Conservation (phyloP, 2,797 vertebrate species). For the Phataginus tricuspis region DNA sequence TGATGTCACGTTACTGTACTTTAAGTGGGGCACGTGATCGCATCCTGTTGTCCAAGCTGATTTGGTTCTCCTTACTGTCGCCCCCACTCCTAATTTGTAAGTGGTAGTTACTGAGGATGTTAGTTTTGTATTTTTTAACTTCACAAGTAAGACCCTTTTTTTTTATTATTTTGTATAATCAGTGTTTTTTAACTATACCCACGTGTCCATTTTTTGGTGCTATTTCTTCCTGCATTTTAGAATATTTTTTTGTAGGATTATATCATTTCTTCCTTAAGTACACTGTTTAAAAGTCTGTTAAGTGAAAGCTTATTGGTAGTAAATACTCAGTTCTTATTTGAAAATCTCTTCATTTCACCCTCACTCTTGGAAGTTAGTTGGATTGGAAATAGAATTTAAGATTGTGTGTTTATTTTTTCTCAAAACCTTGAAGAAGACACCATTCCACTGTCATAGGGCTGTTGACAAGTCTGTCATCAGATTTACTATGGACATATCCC, state of each 20-base stretch:
- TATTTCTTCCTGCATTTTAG: not conserved
- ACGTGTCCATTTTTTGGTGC: not conserved
- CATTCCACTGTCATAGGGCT: not conserved
- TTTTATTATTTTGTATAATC: not conserved
- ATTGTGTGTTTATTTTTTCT: not conserved
- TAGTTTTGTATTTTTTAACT: slow-evolving; percentile 13
- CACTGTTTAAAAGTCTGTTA: not conserved
- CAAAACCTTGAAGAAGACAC: not conserved
- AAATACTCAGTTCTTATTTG: not conserved
- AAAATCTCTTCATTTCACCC: not conserved
- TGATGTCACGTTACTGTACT: not conserved
- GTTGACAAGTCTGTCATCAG: not conserved
- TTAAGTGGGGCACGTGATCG: not conserved
- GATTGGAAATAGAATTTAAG: not conserved
- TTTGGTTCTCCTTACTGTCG: not conserved
- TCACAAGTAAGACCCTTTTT: not conserved
- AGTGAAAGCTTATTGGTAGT: not conserved
- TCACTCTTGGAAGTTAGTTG: not conserved
- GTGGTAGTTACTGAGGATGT: not conserved
- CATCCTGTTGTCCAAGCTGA: not conserved
- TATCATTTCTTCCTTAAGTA: not conserved
- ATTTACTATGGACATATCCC: not conserved
- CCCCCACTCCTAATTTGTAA: not conserved
- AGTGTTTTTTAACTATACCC: not conserved
- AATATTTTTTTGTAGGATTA: not conserved